Base-by-base conservation (phyloP, 30 jellyfish, hydroid and myxozoan genomes). In the Pseudorhiza aurosa region DNA sequence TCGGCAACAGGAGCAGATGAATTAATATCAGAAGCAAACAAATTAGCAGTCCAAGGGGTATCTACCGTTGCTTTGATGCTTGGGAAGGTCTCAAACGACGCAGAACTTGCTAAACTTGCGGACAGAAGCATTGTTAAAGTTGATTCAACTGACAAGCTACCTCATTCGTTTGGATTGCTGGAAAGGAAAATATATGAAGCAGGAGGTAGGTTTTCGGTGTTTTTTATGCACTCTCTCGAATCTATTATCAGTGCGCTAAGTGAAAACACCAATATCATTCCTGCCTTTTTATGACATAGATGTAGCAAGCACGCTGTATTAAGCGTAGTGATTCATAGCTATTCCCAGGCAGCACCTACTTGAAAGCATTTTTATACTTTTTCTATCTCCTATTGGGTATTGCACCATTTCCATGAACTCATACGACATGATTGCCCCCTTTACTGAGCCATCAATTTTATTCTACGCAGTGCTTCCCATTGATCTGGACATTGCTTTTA, bases 401-500 rank as follows among this genome's bases (percentile, higher is more conserved):
- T n/a, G n/a, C n/a, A n/a, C n/a, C n/a, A n/a, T n/a, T n/a, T n/a
- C n/a, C n/a, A n/a, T n/a, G n/a, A n/a, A n/a, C n/a, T n/a, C n/a
- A n/a, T n/a, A n/a, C n/a, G n/a, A n/a, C n/a, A n/a, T n/a, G n/a
- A n/a, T n/a, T n/a, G n/a, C n/a, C n/a, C n/a, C n/a, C n/a, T n/a
- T n/a, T n/a, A n/a, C n/a, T n/a, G n/a, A n/a, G n/a, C n/a, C n/a
- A n/a, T n/a, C n/a, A n/a, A n/a, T 49, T 29, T 49, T 49, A 15
- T 2, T n/a, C 24, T 26, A 1, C 9, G 30, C 32, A 77, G 89
- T 49, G 24, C 21, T 64, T n/a, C 68, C 77, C 5, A 49, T 68
- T 3, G 56, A 62, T n/a, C 59, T 89, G 40, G 97, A 89, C 50
- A 68, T 89, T 15, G 97, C 77, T 19, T 68, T 89, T 51, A 50